phyloP scores from a whole-genome alignment of 2,797 vertebrate species.

The Phoeniculus purpureus region DNA sequence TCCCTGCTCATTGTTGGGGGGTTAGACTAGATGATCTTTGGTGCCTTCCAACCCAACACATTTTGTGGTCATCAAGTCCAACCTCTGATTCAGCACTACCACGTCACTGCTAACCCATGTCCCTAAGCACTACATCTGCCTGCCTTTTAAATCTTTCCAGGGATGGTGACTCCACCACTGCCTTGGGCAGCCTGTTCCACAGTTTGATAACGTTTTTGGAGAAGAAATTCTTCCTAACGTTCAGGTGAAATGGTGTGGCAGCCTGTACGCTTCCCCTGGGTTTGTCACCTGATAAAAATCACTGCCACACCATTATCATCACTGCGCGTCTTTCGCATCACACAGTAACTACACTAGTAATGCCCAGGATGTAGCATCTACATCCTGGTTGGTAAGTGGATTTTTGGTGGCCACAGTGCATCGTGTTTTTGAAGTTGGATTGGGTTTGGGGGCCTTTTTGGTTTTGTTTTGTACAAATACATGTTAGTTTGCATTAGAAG shows the following conservation, averaged over 20 bases:
- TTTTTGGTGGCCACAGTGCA: neutral
- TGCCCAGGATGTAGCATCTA: neutral
- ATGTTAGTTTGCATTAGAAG: neutral
- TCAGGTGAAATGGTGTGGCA: neutral
- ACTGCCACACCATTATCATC: neutral
- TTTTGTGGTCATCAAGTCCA: too few relatives aligned
- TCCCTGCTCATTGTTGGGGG: too few relatives aligned
- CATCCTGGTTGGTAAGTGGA: neutral
- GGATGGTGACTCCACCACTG: too few relatives aligned
- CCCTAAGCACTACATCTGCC: too few relatives aligned
- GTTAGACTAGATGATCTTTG: too few relatives aligned
- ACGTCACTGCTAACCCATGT: too few relatives aligned
- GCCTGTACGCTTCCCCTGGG: neutral
- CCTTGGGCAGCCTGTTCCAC: too few relatives aligned
- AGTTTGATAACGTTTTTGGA: too few relatives aligned
- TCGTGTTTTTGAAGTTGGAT: neutral
- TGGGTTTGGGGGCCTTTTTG: neutral
- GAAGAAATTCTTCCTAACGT: too few relatives aligned
- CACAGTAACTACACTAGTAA: neutral
- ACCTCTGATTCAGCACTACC: too few relatives aligned
- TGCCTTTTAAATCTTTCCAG: too few relatives aligned
- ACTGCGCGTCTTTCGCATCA: rapidly evolving
- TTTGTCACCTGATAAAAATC: neutral
- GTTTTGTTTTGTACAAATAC: neutral
- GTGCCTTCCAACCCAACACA: too few relatives aligned